Evolutionary conservation across 2,888 invertebrate species (phyloP).

Genomic region (Xylocampa areola): DNA sequence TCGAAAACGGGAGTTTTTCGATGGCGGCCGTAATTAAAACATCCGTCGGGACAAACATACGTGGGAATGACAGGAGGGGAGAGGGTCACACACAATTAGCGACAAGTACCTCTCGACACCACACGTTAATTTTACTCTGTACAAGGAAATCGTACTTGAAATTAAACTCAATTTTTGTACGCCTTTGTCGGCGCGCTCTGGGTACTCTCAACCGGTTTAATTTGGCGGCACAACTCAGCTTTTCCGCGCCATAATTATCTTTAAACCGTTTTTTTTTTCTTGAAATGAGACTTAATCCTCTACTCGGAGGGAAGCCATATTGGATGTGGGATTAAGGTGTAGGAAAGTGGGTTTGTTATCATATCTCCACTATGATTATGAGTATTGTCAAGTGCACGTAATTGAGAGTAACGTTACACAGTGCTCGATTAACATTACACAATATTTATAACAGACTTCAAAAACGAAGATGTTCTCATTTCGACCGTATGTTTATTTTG

Average conservation of each 20-base stretch:
- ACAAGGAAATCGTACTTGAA: conserved; percentile 78
- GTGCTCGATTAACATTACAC: too few relatives aligned
- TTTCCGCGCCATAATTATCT: conserved; percentile 70
- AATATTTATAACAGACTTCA: too few relatives aligned
- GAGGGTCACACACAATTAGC: conserved; percentile 82
- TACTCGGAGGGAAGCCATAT: conserved; percentile 39
- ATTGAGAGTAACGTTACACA: conserved; percentile 20
- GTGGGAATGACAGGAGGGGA: conserved; percentile 65
- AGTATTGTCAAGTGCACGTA: conserved; percentile 24
- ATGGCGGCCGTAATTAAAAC: conserved; percentile 71
- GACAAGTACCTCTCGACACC: conserved; percentile 74
- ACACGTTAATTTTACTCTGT: conserved; percentile 76
- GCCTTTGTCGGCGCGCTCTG: conserved; percentile 60
- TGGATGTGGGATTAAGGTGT: conserved; percentile 59
- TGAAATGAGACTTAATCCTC: conserved; percentile 43
- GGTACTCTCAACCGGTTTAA: conserved; percentile 66
- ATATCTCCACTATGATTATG: conserved; percentile 48
- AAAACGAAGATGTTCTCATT: too few relatives aligned
- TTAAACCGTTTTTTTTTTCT: conserved; percentile 65
- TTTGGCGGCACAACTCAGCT: conserved; percentile 70
- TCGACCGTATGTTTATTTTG: too few relatives aligned
- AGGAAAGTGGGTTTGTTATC: conserved; percentile 56
- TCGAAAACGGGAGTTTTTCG: conserved; percentile 71
- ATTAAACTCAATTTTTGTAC: conserved; percentile 78
- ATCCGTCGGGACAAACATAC: conserved; percentile 61